Conservation (phyloP, 2,113 vertebrate genomes). For the Paraplagusia blochii region DNA sequence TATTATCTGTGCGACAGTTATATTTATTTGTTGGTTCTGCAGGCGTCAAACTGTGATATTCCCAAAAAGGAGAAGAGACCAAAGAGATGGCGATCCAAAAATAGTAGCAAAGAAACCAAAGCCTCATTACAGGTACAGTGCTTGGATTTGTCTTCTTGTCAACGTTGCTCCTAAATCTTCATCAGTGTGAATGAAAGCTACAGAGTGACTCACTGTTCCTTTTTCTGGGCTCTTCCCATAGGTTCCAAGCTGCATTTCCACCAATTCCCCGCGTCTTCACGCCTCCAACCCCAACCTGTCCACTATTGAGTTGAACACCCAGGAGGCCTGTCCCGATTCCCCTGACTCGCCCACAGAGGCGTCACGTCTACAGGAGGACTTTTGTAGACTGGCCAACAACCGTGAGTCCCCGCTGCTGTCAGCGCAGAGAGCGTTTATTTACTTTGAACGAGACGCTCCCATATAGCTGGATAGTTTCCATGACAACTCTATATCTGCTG, state of each 20-base stretch:
- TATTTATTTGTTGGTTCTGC: slow-evolving; percentile 3
- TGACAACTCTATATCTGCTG: slow-evolving; percentile 44
- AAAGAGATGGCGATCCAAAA: slow-evolving; percentile 86
- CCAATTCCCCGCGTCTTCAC: slow-evolving; percentile 82
- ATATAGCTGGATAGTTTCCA: slow-evolving; percentile 40
- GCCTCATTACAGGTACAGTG: slow-evolving; percentile 82
- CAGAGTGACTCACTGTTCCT: not conserved
- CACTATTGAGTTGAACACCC: slow-evolving; percentile 82
- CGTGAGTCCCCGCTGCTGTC: slow-evolving; percentile 76
- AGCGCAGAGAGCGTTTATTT: not conserved
- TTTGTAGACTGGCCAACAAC: slow-evolving; percentile 90
- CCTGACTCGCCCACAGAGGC: slow-evolving; percentile 87
- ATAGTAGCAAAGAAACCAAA: slow-evolving; percentile 81
- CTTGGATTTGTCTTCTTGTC: not conserved
- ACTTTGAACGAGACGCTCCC: slow-evolving; percentile 3
- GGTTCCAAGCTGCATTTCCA: slow-evolving; percentile 73
- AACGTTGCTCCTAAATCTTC: not conserved
- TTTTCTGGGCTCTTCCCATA: slow-evolving; percentile 23
- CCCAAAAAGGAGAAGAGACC: slow-evolving; percentile 93
- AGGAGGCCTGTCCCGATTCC: slow-evolving; percentile 83
- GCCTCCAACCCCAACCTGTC: slow-evolving; percentile 96
- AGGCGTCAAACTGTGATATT: slow-evolving; percentile 85
- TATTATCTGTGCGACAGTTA: not conserved
- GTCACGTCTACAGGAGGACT: slow-evolving; percentile 90
- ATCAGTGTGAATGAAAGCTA: not conserved